Base-by-base conservation (phyloP, 2,888 invertebrate species). In the Drosophila borborema region DNA sequence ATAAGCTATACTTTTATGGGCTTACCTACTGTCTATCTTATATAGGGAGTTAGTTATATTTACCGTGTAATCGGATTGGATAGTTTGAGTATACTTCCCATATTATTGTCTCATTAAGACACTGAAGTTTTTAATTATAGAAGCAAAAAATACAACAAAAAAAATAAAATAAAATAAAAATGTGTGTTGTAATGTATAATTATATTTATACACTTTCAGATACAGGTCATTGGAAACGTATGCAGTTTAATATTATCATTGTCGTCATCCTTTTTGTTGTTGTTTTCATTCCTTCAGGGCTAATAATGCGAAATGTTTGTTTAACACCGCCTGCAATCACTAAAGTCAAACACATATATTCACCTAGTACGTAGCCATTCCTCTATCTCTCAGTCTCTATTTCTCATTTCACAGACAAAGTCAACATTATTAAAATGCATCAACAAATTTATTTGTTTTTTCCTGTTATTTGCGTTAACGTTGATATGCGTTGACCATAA, bases 251-350 rank as follows among this genome's bases (percentile, higher is more conserved):
- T 68, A 45, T 31, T 75, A 41, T 54, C 41, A 43, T 51, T 64
- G 55, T 48, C 61, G 64, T 72, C 53, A 64, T 51, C 12, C 23
- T 43, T 46, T 20, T 31, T 74, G 55, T 48, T 58, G 64, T 56
- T 68, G 49, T 61, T 68, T 46, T 58, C 72, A 71, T 67, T 67
- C 65, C 89, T 78, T 71, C 55, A 54, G 74, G 86, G 83, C 83
- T 81, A 83, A 89, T 89, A 73, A 79, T 86, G 90, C 73, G 90
- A 90, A 90, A 56, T 87, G 86, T 75, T 89, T 86, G 65, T 67
- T 55, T 69, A 77, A 73, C 46, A 69, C 58, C 70, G 76, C 75
- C 88, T 89, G 89, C 68, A 86, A 83, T 79, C 77, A 79, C 90
- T 75, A 64, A 71, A 60, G 64, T 64, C 58, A 66, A 85, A 82